A percentile compares a stretch with the other conserved stretches of the same genome.
phyloP scores from a whole-genome alignment of 2,888 invertebrate species.

The Stenoptilia bipunctidactyla region DNA sequence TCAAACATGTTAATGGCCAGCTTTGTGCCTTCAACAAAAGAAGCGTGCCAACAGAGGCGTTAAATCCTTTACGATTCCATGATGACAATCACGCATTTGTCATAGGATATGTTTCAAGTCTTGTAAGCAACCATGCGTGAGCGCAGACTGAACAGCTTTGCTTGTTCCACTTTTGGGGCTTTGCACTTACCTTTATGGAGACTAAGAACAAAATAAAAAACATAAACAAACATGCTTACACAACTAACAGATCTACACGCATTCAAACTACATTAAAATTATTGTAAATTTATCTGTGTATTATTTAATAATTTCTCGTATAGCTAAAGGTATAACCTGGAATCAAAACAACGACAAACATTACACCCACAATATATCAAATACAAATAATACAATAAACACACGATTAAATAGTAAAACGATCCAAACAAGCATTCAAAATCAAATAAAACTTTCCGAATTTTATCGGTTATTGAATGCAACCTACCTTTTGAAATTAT shows the following conservation, averaged over 20 bases:
- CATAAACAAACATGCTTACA: conserved; percentile 54
- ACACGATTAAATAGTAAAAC: conserved; percentile 55
- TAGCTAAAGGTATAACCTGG: conserved; percentile 62
- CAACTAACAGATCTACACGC: conserved; percentile 46
- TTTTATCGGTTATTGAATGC: conserved; percentile 41
- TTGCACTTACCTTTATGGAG: conserved; percentile 20
- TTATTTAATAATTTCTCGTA: conserved; percentile 19
- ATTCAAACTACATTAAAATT: conserved; percentile 36
- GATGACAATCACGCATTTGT: conserved; percentile 62
- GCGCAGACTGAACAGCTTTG: no score
- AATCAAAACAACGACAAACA: conserved; percentile 65
- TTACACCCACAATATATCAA: conserved; percentile 52
- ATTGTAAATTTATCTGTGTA: conserved; percentile 68
- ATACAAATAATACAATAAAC: conserved; percentile 50
- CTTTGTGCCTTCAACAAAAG: conserved; percentile 66
- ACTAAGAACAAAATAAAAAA: conserved; percentile 14
- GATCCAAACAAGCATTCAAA: conserved; percentile 50
- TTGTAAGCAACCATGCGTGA: conserved; percentile 35
- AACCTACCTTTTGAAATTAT: conserved; percentile 38
- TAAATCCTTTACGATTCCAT: conserved; percentile 71
- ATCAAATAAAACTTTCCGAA: conserved; percentile 24
- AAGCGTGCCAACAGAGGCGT: conserved; percentile 69
- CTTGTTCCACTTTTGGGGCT: no score
- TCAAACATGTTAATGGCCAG: conserved; percentile 69
- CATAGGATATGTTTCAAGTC: conserved; percentile 41